Evolutionary conservation across 2,113 vertebrate genomes (phyloP), one percentile per base, ranked within the genome.

Genomic region (Apteryx mantelli): DNA sequence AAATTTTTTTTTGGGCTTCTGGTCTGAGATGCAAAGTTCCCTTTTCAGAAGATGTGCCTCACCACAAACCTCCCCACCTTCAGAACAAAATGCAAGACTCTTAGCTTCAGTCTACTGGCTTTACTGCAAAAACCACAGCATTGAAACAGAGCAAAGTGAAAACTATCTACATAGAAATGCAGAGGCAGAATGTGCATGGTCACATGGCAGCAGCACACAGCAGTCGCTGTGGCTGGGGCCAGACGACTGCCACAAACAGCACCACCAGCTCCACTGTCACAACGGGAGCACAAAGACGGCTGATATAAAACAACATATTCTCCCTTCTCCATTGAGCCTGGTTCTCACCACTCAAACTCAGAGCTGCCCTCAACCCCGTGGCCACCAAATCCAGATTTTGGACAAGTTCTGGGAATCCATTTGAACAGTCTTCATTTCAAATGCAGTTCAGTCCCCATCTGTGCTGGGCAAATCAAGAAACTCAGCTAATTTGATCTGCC

Each of bases 241-340:
- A 50, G 34, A 40, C 71, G 13, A 21, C 40, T 86, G 52, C 71
- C 66, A 58, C 1, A 3, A 28, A 76, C 48, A 32, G 38, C 80
- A 15, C 22, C 2, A 0, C 30, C 0, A 2, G 46, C 0, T 1
- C 32, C 0, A 1, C 10, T 21, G 4, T 21, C 0, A 0, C 50
- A 84, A 22, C 19, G 0, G 0, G n/a, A 84, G 56, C 56, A 44
- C 25, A 53, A 64, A 79, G 32, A 25, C 1, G 8, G 52, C 13
- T 61, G 61, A 60, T 26, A 30, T 3, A 32, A 86, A 80, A 42
- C 19, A 64, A 52, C 44, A 71, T 56, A 28, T 24, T 36, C 53
- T 34, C 8, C 16, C 32, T 70, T 60, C 11, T 60, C 21, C 10
- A 58, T 32, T 17, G 36, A 78, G 8, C 25, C 22, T 13, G 1